phyloP scores from a whole-genome alignment of 2,797 vertebrate genomes.

The Myotis vivesi region DNA sequence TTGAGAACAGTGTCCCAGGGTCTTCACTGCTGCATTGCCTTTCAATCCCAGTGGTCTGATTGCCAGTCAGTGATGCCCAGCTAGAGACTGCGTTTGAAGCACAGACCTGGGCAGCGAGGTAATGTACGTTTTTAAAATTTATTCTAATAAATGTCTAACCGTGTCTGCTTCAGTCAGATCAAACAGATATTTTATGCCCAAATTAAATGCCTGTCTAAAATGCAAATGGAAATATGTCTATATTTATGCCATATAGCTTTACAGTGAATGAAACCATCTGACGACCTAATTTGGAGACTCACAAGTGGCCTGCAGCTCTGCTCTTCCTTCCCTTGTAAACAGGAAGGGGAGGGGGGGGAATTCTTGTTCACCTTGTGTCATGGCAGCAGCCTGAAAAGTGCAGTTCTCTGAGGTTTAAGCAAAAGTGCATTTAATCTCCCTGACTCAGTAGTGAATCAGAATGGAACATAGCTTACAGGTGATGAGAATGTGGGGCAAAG shows the following conservation, averaged over 20 bases:
- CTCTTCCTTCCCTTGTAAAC: not conserved
- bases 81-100: not conserved
- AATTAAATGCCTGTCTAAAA: constrained; percentile 26
- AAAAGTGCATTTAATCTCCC: not conserved
- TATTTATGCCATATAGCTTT: not conserved
- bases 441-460: not conserved
- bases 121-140: not conserved
- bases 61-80: not conserved
- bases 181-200: constrained; percentile 11
- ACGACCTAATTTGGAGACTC: not conserved
- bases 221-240: constrained; percentile 19
- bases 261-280: not conserved
- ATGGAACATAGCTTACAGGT: not conserved
- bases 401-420: constrained; percentile 19
- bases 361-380: not conserved
- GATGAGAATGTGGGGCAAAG: not conserved
- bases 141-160: constrained; percentile 37
- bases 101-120: not conserved
- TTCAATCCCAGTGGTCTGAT: not conserved
- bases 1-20: not conserved
- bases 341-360: not conserved
- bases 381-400: not conserved
- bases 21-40: not conserved
- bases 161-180: not conserved
- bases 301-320: not conserved